Conservation (phyloP, 2,888 invertebrate species). For the Ectemnius continuus region DNA sequence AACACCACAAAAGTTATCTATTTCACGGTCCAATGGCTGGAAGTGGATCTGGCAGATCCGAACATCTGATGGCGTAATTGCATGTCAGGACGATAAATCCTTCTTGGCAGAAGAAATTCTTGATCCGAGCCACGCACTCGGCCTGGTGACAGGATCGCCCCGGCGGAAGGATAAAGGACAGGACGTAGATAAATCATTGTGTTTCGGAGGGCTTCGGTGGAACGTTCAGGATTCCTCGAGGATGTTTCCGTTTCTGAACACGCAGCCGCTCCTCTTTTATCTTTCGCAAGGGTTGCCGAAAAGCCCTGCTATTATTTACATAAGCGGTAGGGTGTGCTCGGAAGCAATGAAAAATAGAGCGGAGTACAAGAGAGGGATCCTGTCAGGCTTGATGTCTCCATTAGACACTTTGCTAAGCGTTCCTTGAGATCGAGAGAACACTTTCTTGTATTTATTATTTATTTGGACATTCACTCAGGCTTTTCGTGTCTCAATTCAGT, state of each 20-base stretch:
- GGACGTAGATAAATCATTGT: slow-evolving; percentile 61
- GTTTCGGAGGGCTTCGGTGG: slow-evolving; percentile 32
- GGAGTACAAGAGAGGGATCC: too few relatives aligned
- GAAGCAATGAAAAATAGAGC: too few relatives aligned
- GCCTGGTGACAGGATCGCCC: slow-evolving; percentile 54
- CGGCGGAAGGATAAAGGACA: slow-evolving; percentile 53
- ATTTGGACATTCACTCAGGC: too few relatives aligned
- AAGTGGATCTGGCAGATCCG: slow-evolving; percentile 11
- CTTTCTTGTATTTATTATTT: too few relatives aligned
- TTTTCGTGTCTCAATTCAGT: too few relatives aligned
- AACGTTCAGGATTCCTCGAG: background rate
- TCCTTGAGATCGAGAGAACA: too few relatives aligned
- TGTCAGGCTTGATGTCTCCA: too few relatives aligned
- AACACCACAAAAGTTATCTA: too few relatives aligned
- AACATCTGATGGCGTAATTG: slow-evolving; percentile 51
- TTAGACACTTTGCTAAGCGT: too few relatives aligned
- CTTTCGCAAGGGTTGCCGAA: background rate
- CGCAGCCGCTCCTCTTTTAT: slow-evolving; percentile 6
- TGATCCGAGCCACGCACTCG: slow-evolving; percentile 56
- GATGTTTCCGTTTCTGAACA: slow-evolving; percentile 19
- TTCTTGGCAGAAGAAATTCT: slow-evolving; percentile 53
- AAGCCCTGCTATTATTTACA: slow-evolving; percentile 8
- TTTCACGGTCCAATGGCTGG: background rate
- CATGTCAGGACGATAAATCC: slow-evolving; percentile 58
- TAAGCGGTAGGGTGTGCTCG: background rate